These are phyloP conservation scores for Paracyclopina nana DNA, from an alignment of 1,140 invertebrate species.

Conservation along the genomic window DNA sequence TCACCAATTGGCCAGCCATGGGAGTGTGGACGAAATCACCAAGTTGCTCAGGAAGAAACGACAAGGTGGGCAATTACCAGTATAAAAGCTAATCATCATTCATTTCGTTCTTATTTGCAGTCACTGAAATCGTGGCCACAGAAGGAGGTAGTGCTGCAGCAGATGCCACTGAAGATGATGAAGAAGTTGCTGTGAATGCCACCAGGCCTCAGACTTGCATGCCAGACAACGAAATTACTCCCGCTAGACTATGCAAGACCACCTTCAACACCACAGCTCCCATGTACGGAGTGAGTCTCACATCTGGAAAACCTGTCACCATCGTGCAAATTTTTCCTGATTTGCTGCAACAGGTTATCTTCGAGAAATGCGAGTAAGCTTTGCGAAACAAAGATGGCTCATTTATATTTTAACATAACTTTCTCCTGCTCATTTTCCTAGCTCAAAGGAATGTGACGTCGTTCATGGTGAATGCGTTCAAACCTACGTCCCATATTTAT, in stretches of 20 bases:
- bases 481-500: conserved; percentile 73
- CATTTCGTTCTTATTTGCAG: no score
- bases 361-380: conserved; percentile 58
- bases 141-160: no score
- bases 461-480: conserved; percentile 70
- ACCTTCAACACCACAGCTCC: conserved; percentile 77
- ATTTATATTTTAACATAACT: not conserved
- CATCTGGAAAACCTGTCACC: conserved; percentile 71
- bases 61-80: no score
- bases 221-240: no score
- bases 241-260: conserved; percentile 56
- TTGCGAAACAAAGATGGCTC: not conserved
- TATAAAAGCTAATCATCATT: no score
- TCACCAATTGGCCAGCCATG: no score
- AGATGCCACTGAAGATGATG: no score
- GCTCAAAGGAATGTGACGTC: conserved; percentile 63
- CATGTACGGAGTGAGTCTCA: conserved; percentile 74
- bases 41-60: no score
- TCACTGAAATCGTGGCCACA: no score
- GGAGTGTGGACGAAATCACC: no score
- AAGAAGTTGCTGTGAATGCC: no score
- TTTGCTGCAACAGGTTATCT: conserved; percentile 76
- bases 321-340: conserved; percentile 86
- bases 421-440: conserved; percentile 27
- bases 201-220: no score